A percentile compares a stretch with the other conserved stretches of the same genome.
phyloP scores from a whole-genome alignment of 2,797 vertebrate species.

The Hylomyscus alleni region DNA sequence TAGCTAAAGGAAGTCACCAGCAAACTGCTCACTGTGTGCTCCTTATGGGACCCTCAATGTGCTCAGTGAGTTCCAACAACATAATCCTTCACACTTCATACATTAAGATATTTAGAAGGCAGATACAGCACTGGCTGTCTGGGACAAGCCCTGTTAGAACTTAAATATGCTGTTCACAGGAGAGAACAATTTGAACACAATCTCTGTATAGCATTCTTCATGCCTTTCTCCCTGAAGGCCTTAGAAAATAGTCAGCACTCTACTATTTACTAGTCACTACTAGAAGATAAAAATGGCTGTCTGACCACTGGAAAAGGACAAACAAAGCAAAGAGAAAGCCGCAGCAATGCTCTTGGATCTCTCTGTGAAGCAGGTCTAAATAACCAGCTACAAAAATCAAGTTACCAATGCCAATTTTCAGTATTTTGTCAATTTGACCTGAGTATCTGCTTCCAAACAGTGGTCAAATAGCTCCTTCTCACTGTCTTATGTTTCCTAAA shows the following conservation, averaged over 20 bases:
- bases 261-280: background rate
- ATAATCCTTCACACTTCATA: background rate
- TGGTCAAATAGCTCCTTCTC: background rate
- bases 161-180: background rate
- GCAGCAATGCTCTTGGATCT: background rate
- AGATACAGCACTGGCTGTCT: background rate
- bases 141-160: background rate
- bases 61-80: background rate
- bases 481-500: background rate
- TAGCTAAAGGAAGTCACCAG: background rate
- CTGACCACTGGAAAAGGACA: background rate
- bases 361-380: background rate
- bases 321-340: background rate
- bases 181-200: background rate
- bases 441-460: background rate
- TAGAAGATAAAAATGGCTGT: background rate
- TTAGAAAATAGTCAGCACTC: background rate
- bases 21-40: background rate
- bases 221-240: background rate
- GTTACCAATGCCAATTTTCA: background rate
- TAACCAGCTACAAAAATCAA: background rate
- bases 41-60: background rate
- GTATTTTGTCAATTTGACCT: background rate
- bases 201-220: background rate
- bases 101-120: constrained; percentile 3